Evolutionary conservation across 2,113 vertebrate genomes (phyloP).

Genomic region (Strix uralensis): DNA sequence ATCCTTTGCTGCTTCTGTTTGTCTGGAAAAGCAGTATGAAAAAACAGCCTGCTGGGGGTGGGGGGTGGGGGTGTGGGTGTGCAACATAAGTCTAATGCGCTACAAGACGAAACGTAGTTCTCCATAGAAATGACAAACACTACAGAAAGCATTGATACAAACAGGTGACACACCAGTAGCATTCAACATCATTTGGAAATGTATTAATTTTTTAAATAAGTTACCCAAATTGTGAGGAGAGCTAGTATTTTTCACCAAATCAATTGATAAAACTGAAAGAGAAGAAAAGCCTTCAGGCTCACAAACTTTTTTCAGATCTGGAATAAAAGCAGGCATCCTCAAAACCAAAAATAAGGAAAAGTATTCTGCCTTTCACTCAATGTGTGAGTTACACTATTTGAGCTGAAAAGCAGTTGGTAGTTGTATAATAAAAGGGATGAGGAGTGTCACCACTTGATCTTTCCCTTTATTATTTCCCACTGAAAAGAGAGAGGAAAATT

Average conservation of each 20-base stretch:
- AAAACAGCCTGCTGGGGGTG: not conserved
- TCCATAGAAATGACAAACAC: not conserved
- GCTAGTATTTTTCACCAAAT: not conserved
- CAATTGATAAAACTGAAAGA: not conserved
- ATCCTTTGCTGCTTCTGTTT: not conserved
- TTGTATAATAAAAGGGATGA: not conserved
- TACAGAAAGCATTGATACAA: not conserved
- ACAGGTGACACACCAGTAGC: not conserved
- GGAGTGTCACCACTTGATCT: not conserved
- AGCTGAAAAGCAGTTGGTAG: not conserved
- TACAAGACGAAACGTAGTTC: not conserved
- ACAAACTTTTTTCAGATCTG: not conserved
- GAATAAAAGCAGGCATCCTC: not conserved
- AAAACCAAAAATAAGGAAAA: not conserved
- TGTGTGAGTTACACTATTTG: not conserved
- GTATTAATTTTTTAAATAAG: not conserved
- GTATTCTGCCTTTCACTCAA: not conserved
- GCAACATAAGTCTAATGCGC: not conserved
- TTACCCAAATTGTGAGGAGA: not conserved
- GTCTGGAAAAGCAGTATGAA: not conserved
- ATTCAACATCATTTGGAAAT: not conserved
- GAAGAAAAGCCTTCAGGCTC: not conserved
- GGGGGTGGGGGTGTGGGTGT: not conserved
- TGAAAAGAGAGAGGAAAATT: not conserved
- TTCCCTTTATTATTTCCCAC: not conserved